These are phyloP conservation scores for Penelope pileata DNA, from an alignment of 2,113 vertebrate genomes.

Conservation along the genomic window DNA sequence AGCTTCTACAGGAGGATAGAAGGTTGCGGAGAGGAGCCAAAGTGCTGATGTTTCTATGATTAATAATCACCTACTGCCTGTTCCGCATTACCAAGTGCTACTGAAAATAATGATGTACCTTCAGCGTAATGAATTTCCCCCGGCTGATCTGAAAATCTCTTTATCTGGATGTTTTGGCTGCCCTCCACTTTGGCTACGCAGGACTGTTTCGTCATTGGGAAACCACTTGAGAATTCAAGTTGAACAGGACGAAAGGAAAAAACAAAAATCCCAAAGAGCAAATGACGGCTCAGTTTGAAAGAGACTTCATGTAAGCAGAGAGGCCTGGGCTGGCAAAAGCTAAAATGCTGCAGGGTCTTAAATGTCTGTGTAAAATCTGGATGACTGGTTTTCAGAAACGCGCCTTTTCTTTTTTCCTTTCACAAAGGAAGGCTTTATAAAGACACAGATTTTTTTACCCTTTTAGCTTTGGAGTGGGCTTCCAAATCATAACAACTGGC, in stretches of 20 bases:
- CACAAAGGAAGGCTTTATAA: not conserved
- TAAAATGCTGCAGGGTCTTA: not conserved
- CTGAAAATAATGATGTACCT: slow-evolving; percentile 29
- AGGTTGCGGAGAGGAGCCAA: not conserved
- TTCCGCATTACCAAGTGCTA: slow-evolving; percentile 1
- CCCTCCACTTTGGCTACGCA: slow-evolving; percentile 15
- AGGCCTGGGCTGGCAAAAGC: not conserved
- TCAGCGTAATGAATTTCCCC: slow-evolving; percentile 5
- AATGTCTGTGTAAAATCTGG: not conserved
- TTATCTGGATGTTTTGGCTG: slow-evolving; percentile 24
- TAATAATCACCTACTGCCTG: slow-evolving; percentile 41
- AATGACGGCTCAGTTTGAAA: slow-evolving; percentile 23
- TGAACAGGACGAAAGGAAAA: not conserved
- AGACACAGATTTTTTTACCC: not conserved
- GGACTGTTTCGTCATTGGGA: not conserved
- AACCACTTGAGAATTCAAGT: slow-evolving; percentile 19
- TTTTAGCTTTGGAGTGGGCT: not conserved
- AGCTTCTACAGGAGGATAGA: not conserved
- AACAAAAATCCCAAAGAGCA: slow-evolving; percentile 10
- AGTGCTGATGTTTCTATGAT: slow-evolving; percentile 7
- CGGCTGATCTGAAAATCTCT: slow-evolving; percentile 48
- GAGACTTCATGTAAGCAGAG: not conserved
- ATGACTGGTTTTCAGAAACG: not conserved
- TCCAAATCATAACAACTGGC: not conserved
- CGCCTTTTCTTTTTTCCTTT: not conserved